Conservation (phyloP, 2,888 invertebrate genomes). For the Frankliniella fusca region DNA sequence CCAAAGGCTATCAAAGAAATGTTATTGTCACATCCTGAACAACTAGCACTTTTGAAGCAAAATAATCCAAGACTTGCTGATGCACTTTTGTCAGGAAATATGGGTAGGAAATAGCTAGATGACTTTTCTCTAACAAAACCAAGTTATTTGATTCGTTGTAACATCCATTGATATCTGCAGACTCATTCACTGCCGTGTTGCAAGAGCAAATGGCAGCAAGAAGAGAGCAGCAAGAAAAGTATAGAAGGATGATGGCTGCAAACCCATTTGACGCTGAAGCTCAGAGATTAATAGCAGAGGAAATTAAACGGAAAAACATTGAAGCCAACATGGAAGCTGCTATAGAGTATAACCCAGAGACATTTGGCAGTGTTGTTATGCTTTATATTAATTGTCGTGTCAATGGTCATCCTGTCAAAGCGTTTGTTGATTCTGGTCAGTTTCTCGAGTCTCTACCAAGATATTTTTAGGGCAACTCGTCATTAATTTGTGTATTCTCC, state of each 20-base stretch:
- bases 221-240: slow-evolving; percentile 75
- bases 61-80: slow-evolving; percentile 91
- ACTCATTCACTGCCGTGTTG: slow-evolving; percentile 72
- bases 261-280: slow-evolving; percentile 95
- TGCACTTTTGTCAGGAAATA: slow-evolving; percentile 71
- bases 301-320: slow-evolving; percentile 92
- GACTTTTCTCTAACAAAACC: slow-evolving; percentile 29
- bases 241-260: slow-evolving; percentile 82
- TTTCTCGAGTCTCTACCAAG: slow-evolving; percentile 19
- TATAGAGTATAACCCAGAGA: slow-evolving; percentile 97
- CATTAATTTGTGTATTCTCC: not conserved
- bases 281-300: slow-evolving; percentile 90
- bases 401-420: slow-evolving; percentile 94
- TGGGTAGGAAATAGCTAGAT: not conserved
- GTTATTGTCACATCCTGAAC: slow-evolving; percentile 85
- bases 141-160: slow-evolving; percentile 20
- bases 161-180: slow-evolving; percentile 49
- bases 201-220: slow-evolving; percentile 77
- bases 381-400: slow-evolving; percentile 95
- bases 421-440: slow-evolving; percentile 92
- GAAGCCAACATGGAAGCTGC: slow-evolving; percentile 98
- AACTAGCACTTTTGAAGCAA: slow-evolving; percentile 82
- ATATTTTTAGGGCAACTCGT: not conserved
- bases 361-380: slow-evolving; percentile 97
- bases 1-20: slow-evolving; percentile 79